Conservation (phyloP, 1,140 invertebrate genomes). For the Phortica variegata region DNA sequence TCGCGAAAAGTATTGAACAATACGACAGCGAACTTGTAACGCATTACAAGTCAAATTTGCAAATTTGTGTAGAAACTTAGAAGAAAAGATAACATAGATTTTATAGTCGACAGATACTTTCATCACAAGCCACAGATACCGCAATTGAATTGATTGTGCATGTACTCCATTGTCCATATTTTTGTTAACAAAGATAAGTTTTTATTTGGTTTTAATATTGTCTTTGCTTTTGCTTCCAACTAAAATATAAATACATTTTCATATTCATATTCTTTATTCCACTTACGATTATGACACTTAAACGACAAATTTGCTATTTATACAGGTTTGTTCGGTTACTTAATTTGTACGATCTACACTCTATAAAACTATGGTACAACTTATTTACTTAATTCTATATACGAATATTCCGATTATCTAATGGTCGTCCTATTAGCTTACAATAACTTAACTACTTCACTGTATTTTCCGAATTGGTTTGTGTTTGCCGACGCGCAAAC, state of each 20-base stretch:
- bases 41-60: too few relatives aligned
- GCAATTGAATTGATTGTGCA: not conserved
- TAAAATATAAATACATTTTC: constrained; percentile 20
- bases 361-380: constrained; percentile 33
- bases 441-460: constrained; percentile 47
- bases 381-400: constrained; percentile 30
- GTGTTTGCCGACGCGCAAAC: constrained; percentile 1
- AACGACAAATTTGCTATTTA: constrained; percentile 21
- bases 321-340: constrained; percentile 10
- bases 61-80: too few relatives aligned
- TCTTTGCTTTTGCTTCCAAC: constrained; percentile 26
- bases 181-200: constrained; percentile 14
- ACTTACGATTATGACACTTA: constrained; percentile 36
- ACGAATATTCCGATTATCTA: constrained; percentile 25
- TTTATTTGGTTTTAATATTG: constrained; percentile 38
- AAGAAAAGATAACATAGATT: too few relatives aligned
- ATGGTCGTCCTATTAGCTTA: constrained; percentile 22
- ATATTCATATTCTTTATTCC: constrained; percentile 15
- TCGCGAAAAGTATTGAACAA: too few relatives aligned
- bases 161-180: not conserved
- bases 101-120: too few relatives aligned
- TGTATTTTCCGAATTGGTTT: constrained; percentile 49
- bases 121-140: too few relatives aligned
- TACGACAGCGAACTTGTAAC: too few relatives aligned
- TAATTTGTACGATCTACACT: constrained; percentile 33